Conservation (phyloP, 2,888 invertebrate genomes). For the Synergus gifuensis region DNA sequence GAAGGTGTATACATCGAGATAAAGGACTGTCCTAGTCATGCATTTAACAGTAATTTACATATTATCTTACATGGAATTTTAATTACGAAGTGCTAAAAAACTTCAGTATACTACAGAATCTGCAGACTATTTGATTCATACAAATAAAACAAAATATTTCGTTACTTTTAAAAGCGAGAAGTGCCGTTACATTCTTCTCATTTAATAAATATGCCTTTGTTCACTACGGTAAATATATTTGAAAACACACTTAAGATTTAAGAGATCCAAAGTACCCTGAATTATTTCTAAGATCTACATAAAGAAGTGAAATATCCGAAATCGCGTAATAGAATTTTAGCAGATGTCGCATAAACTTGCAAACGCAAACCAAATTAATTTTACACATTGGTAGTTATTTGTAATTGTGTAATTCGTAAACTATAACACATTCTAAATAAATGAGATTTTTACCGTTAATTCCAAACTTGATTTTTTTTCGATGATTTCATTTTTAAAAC, state of each 20-base stretch:
- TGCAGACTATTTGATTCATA: neutral
- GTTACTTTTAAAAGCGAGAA: neutral
- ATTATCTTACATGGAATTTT: constrained; percentile 17
- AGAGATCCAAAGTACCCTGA: neutral
- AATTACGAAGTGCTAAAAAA: neutral
- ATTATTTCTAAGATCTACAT: neutral
- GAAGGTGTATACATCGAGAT: constrained; percentile 27
- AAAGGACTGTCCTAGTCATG: constrained; percentile 32
- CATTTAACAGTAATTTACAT: constrained; percentile 16
- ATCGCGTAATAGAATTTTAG: neutral
- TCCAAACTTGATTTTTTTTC: neutral
- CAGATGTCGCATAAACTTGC: neutral
- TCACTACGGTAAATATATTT: neutral
- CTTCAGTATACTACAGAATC: neutral
- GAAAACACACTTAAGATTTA: neutral
- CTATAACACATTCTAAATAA: neutral
- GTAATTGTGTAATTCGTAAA: constrained; percentile 8
- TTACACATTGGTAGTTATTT: neutral
- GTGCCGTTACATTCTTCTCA: neutral
- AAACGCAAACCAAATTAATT: neutral
- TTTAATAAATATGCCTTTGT: neutral
- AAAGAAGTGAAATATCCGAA: too few relatives aligned
- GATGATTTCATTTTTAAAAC: neutral
- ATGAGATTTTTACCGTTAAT: neutral
- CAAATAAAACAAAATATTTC: neutral